phyloP scores from a whole-genome alignment of 2,113 vertebrate genomes.

The Pelmatolapia mariae region DNA sequence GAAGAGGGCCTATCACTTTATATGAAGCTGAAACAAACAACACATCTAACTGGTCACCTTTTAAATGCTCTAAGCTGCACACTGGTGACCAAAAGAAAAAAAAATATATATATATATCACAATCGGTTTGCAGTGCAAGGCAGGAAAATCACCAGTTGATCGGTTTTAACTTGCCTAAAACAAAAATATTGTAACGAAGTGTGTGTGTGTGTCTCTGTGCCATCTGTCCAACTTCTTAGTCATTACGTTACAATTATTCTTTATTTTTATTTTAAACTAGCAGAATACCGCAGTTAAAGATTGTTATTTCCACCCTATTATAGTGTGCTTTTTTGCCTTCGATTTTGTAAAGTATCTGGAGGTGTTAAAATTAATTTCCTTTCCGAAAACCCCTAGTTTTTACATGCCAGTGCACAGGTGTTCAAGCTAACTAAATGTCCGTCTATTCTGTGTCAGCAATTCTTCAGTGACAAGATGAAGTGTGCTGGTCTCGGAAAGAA shows the following conservation, averaged over 20 bases:
- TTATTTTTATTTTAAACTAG: neutral
- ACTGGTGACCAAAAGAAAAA: neutral
- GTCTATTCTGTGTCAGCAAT: neutral
- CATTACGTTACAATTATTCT: neutral
- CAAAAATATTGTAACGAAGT: neutral
- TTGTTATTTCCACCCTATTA: neutral
- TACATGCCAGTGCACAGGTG: neutral
- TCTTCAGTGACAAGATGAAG: conserved; percentile 25
- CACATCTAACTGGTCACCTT: neutral
- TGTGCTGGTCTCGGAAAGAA: conserved; percentile 28
- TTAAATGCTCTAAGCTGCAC: neutral
- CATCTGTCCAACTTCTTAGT: neutral
- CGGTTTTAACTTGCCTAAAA: neutral
- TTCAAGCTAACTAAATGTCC: neutral
- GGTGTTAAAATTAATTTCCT: neutral
- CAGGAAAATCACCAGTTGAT: neutral
- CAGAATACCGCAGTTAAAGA: neutral
- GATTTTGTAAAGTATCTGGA: neutral
- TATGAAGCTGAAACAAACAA: conserved; percentile 7
- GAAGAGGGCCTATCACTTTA: neutral
- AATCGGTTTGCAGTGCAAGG: neutral
- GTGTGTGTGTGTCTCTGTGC: neutral
- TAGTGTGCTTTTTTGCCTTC: neutral
- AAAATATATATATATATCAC: no score
- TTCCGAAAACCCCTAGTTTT: neutral